Evolutionary conservation across 1,140 invertebrate species (phyloP), one percentile per base, ranked within the genome.

Genomic region (Metopolophium dirhodum): DNA sequence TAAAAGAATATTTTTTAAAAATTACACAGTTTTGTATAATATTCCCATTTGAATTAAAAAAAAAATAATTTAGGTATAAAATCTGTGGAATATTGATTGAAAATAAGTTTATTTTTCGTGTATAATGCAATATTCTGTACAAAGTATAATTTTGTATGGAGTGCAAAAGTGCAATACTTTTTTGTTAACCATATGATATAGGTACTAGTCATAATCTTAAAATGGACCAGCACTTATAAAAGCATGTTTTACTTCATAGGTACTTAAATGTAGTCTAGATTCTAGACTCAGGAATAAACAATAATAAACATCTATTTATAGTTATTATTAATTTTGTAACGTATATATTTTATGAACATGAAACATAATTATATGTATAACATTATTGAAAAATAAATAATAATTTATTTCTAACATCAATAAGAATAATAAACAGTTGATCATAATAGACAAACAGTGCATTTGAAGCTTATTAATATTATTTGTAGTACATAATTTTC

Each of bases 371-470:
- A 51, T 88, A 37, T 51, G 37, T 49, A 87, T 49, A 88, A 49
- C 45, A 88, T 88, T 88, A 45, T 85, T 49, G 61, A 88, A 89
- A 89, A 89, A 89, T 89, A 89, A 89, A 89, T 54, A 54, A 54
- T 89, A 37, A 89, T 89, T 88, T 35, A 30, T 88, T 89, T 54
- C 18, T 57, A 35, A 51, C n/a, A 89, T 89, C 51, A 54, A 89
- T 89, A 89, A 89, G 8, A 37, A 49, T 49, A 87, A 49, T 87
- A 35, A 49, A 18, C 41, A 87, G 41, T 54, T 89, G 51, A 87
- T 87, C 51, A 89, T 47, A 89, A 89, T 47, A 51, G 47, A 87
- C 49, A 54, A 49, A 89, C 22, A 20, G 86, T 49, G 45, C 45
- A 23, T 87, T 87, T 20, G 18, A 87, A 87, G 86, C 86, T 49